Base-by-base conservation (phyloP, 2,888 invertebrate species). In the Leptopilina drosophilae region DNA sequence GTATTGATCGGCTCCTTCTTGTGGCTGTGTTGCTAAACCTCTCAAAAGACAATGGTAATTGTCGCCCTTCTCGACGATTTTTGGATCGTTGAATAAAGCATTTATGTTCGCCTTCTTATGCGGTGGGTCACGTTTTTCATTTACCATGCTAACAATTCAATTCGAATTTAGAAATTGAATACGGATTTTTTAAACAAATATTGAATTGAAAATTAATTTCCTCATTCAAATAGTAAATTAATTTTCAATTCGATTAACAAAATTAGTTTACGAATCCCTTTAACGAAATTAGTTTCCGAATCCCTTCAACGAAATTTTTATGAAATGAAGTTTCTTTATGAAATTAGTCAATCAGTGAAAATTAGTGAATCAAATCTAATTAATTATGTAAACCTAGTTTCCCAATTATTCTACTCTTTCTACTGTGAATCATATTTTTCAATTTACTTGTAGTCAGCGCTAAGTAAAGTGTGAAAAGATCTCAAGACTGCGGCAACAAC, bases 391-490 rank as follows among this genome's bases (percentile, higher is more conserved):
- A 26, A 26, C 1, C 26, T 26, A 26, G 3, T 26, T 26, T 26
- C 26, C 2, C 3, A 26, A 26, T 26, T 26, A 26, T 26, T 26
- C 1, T 3, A 26, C 3, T 26, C 26, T 26, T 26, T 26, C 3
- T 3, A 26, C 3, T 26, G 1, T 26, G 3, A 26, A 26, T 26
- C 2, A 26, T 26, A 2, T 33, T 4, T 33, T 33, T n/a, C 15
- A n/a, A 59, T 59, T 64, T 82, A 87, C 88, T 82, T 79, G 65
- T 93, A 85, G 83, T 91, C 88, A 33, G 93, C 93, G 80, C 92
- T 93, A 78, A 95, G 93, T 84, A 95, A 92, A 1, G 94, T 93
- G 89, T 95, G 95, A 84, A 95, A 94, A 87, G 94, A 93, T 88
- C 95, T 91, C 87, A 94, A 94, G 0, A 95, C 95, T 20, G 94